These are phyloP conservation scores for Eurytoma californica DNA, from an alignment of 2,888 invertebrate species.

Conservation along the genomic window DNA sequence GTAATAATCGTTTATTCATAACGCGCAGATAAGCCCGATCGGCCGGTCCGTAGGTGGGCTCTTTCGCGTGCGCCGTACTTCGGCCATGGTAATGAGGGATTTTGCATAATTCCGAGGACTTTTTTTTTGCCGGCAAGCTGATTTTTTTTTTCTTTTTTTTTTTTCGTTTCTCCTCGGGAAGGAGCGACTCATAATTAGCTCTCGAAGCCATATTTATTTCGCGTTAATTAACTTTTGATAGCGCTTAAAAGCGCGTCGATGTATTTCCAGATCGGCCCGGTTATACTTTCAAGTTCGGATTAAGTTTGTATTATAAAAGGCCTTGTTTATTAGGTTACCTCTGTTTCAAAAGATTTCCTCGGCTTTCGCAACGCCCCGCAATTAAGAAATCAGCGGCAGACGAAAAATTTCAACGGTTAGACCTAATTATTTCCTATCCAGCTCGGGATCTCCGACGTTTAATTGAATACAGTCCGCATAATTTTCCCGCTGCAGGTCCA, in stretches of 20 bases:
- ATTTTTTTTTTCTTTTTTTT: not conserved
- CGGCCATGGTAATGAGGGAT: conserved; percentile 1
- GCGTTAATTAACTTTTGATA: conserved; percentile 45
- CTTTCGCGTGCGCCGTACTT: not conserved
- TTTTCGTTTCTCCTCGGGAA: not conserved
- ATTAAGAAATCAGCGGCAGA: no score
- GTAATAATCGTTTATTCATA: conserved; percentile 54
- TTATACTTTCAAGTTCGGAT: no score
- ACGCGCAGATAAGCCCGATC: conserved; percentile 13
- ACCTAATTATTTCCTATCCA: no score
- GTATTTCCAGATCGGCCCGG: not conserved
- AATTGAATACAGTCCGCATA: no score
- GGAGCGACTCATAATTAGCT: conserved; percentile 37
- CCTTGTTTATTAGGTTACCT: no score
- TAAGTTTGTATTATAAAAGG: no score
- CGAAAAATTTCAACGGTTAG: no score
- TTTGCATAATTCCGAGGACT: conserved; percentile 28
- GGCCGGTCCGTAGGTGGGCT: not conserved
- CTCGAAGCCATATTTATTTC: conserved; percentile 36
- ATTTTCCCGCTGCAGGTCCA: no score
- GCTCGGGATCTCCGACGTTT: no score
- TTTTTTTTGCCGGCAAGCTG: not conserved
- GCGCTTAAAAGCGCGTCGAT: conserved; percentile 29
- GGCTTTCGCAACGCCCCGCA: no score
- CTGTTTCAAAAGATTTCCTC: no score